A percentile compares a stretch with the other conserved stretches of the same genome.
Conservation (phyloP, 2,113 vertebrate species). For the Antennarius striatus region DNA sequence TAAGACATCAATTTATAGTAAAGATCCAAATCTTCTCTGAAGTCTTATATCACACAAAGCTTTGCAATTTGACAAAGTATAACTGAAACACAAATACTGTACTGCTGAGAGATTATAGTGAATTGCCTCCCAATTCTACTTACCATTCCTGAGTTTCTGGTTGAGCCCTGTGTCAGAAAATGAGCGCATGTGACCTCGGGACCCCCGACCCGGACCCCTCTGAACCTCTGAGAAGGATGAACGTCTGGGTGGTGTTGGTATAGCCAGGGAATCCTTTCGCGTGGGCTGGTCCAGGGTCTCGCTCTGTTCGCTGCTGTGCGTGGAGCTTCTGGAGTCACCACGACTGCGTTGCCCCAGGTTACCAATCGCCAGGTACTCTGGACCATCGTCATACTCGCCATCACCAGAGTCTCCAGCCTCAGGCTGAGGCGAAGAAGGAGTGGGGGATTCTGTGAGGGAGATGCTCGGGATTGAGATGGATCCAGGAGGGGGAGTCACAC, state of each 20-base stretch:
- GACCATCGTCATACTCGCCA: constrained; percentile 88
- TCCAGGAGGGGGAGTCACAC: constrained; percentile 15
- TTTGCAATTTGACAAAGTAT: neutral
- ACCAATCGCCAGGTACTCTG: constrained; percentile 95
- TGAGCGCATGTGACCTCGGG: constrained; percentile 87
- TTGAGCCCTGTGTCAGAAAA: constrained; percentile 90
- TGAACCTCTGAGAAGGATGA: constrained; percentile 94
- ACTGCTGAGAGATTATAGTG: constrained; percentile 1
- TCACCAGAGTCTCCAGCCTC: constrained; percentile 76
- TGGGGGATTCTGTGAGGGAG: constrained; percentile 44
- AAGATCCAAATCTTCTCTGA: too few species aligned
- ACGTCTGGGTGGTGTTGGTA: constrained; percentile 75
- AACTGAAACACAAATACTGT: neutral
- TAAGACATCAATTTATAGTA: too few species aligned
- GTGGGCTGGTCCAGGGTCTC: constrained; percentile 23
- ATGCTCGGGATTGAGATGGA: constrained; percentile 28
- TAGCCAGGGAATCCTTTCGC: constrained; percentile 25
- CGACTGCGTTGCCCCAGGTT: constrained; percentile 84
- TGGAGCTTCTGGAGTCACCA: constrained; percentile 70
- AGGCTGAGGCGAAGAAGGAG: constrained; percentile 19
- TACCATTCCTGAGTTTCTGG: constrained; percentile 85
- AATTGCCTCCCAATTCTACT: constrained; percentile 18
- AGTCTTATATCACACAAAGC: neutral
- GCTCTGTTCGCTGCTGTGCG: constrained; percentile 60
- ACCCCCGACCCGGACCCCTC: constrained; percentile 62